Evolutionary conservation across 2,113 vertebrate species (phyloP).

Genomic region (Eurypyga helias): DNA sequence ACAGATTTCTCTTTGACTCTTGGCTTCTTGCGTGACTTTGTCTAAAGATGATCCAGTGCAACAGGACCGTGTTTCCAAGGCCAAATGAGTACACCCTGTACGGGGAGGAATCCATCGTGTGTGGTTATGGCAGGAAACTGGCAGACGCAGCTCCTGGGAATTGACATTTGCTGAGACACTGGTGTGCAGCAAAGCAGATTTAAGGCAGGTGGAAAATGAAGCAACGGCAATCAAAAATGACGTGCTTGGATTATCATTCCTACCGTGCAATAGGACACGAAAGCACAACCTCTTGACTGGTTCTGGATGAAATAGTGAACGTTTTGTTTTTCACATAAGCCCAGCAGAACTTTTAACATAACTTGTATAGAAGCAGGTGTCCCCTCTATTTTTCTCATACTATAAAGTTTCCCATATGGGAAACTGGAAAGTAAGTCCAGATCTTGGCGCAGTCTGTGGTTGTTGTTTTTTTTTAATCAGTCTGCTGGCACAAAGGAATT

Average conservation of each 20-base stretch:
- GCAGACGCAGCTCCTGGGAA: background rate
- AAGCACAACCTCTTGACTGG: background rate
- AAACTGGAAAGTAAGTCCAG: background rate
- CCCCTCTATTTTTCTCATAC: background rate
- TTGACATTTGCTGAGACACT: background rate
- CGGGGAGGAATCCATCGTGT: background rate
- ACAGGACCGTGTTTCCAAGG: background rate
- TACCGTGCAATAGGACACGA: background rate
- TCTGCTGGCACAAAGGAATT: background rate
- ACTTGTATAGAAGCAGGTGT: background rate
- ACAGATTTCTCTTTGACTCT: background rate
- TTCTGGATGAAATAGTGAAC: background rate
- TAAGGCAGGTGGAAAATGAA: slow-evolving; percentile 40
- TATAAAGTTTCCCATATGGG: background rate
- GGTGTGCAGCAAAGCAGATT: slow-evolving; percentile 4
- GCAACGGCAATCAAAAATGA: background rate
- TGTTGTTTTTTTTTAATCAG: background rate
- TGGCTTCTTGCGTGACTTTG: background rate
- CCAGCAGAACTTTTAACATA: background rate
- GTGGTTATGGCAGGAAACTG: slow-evolving; percentile 31
- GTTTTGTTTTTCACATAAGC: background rate
- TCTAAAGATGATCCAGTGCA: background rate
- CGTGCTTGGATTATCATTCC: background rate
- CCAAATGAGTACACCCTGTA: background rate
- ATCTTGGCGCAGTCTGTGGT: background rate